Conservation (phyloP, 2,797 vertebrate species). For the Siniperca undulata region DNA sequence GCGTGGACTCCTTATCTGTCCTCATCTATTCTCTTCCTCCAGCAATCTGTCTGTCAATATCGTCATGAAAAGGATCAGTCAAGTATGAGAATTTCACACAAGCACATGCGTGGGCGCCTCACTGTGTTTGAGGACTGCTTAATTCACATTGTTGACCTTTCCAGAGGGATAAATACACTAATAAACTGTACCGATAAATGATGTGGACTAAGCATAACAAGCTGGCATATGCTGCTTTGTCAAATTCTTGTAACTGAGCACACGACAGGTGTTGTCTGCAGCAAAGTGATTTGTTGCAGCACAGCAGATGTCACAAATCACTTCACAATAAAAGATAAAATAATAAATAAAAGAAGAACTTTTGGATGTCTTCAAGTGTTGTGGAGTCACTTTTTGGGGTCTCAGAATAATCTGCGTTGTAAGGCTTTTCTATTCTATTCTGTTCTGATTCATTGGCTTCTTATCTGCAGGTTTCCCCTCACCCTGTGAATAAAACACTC, state of each 20-base stretch:
- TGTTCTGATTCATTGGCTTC: background rate
- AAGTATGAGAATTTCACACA: conserved; percentile 61
- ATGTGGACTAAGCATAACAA: conserved; percentile 18
- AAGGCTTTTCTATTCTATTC: background rate
- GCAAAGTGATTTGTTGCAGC: background rate
- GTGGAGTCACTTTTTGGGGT: background rate
- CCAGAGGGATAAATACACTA: conserved; percentile 40
- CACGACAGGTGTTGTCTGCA: conserved; percentile 29
- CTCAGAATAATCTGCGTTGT: background rate
- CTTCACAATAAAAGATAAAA: background rate
- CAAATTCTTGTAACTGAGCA: conserved; percentile 30
- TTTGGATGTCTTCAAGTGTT: background rate
- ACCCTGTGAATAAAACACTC: background rate
- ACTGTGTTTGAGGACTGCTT: conserved; percentile 20
- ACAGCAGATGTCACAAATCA: background rate
- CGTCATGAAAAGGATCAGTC: conserved; percentile 61
- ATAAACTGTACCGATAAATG: conserved; percentile 46
- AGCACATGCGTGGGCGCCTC: conserved; percentile 5
- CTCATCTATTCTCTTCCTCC: conserved; percentile 44
- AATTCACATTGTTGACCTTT: conserved; percentile 68
- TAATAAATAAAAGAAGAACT: too few relatives aligned
- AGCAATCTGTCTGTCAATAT: conserved; percentile 58
- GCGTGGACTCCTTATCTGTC: conserved; percentile 58
- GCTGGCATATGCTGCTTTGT: conserved; percentile 26
- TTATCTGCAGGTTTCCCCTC: background rate